phyloP scores from a whole-genome alignment of 2,888 invertebrate genomes.

The Piscicola geometra region DNA sequence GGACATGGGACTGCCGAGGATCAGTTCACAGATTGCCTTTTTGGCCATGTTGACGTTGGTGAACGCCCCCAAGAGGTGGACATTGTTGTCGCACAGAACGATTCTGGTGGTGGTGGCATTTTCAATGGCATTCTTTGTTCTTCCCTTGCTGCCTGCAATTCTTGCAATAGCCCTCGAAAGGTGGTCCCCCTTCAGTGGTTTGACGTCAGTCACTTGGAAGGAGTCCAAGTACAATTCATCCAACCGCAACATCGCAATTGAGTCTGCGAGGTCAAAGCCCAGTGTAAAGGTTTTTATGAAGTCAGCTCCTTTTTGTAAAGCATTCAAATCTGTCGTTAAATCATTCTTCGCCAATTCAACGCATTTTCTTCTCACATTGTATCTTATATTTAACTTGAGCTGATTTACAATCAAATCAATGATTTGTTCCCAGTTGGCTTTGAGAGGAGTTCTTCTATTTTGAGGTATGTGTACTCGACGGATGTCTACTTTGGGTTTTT shows the following conservation, averaged over 20 bases:
- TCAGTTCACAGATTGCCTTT: conserved; percentile 89
- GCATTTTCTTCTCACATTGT: conserved; percentile 82
- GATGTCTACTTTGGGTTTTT: conserved; percentile 42
- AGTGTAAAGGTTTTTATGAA: conserved; percentile 92
- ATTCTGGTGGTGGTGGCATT: conserved; percentile 97
- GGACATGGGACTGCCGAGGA: conserved; percentile 64
- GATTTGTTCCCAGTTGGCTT: conserved; percentile 94
- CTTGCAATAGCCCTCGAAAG: conserved; percentile 92
- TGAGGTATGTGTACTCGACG: conserved; percentile 74
- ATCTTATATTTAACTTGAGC: conserved; percentile 83
- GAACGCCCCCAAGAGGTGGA: conserved; percentile 93
- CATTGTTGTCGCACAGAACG: conserved; percentile 88
- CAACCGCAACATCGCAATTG: conserved; percentile 82
- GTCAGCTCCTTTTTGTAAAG: conserved; percentile 93
- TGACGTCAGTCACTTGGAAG: conserved; percentile 84
- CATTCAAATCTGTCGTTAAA: conserved; percentile 77
- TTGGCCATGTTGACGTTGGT: conserved; percentile 92
- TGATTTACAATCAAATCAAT: conserved; percentile 94
- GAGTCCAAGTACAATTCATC: conserved; percentile 95
- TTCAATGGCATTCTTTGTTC: conserved; percentile 96
- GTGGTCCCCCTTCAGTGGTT: conserved; percentile 70
- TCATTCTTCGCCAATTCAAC: conserved; percentile 72
- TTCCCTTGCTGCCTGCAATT: conserved; percentile 91
- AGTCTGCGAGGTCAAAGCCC: conserved; percentile 96
- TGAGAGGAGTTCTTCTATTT: conserved; percentile 86